Percentiles rank a stretch among this genome's conserved stretches.
Evolutionary conservation across 2,113 vertebrate species (phyloP).

Genomic region (Petromus typicus): DNA sequence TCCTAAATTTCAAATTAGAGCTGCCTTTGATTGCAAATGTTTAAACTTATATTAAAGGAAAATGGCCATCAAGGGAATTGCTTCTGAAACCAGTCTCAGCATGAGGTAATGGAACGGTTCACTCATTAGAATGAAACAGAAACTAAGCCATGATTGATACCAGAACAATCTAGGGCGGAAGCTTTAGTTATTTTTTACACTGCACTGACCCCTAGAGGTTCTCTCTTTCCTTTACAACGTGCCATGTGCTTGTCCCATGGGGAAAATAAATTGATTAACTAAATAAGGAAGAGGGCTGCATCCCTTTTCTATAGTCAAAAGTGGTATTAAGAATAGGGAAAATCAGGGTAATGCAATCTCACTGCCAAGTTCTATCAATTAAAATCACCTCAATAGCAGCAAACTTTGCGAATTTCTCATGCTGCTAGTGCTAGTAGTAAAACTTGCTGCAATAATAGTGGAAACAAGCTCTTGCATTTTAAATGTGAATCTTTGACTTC

Average conservation of each 20-base stretch:
- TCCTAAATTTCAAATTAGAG: constrained; percentile 71
- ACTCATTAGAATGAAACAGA: constrained; percentile 71
- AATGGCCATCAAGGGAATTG: constrained; percentile 59
- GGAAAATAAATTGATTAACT: not conserved
- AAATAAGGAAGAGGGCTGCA: not conserved
- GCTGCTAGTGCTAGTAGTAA: not conserved
- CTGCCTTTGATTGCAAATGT: constrained; percentile 71
- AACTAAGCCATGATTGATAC: constrained; percentile 4
- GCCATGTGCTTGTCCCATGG: not conserved
- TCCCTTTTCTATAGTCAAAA: not conserved
- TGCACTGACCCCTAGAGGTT: constrained; percentile 82
- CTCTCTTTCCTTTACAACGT: not conserved
- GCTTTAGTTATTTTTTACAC: not conserved
- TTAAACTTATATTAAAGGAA: constrained; percentile 69
- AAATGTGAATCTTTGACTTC: not conserved
- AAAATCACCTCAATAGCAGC: not conserved
- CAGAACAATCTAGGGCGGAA: accelerated
- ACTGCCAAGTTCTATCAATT: constrained; percentile 2
- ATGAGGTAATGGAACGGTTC: not conserved
- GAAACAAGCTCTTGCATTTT: not conserved
- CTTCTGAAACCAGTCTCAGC: constrained; percentile 48
- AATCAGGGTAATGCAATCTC: not conserved
- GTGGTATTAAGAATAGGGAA: not conserved
- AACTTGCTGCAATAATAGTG: not conserved
- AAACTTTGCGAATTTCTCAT: not conserved